Percentiles rank a stretch among this genome's conserved stretches.
These are phyloP conservation scores for Ylistrum balloti DNA, from an alignment of 1,140 invertebrate species.

Conservation along the genomic window DNA sequence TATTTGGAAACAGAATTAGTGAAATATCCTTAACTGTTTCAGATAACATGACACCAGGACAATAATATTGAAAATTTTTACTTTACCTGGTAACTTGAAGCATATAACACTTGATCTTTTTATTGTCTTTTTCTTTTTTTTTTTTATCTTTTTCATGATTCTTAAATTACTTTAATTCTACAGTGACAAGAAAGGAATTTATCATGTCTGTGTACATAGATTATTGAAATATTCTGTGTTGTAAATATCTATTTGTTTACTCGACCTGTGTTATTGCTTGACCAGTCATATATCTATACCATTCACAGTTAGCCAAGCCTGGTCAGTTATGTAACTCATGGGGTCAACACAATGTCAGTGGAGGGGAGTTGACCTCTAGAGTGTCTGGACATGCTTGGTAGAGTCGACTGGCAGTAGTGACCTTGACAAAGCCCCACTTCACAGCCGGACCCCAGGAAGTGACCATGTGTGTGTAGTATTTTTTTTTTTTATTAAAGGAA, in stretches of 20 bases:
- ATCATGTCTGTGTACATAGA: not conserved
- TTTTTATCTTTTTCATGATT: too few species aligned
- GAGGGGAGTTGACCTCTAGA: not conserved
- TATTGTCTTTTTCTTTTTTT: too few species aligned
- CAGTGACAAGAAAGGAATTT: too few species aligned
- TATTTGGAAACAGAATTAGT: too few species aligned
- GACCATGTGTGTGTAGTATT: not conserved
- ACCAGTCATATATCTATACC: not conserved
- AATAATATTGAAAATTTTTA: too few species aligned
- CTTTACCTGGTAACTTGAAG: too few species aligned
- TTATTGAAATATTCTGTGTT: not conserved
- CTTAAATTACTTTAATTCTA: too few species aligned
- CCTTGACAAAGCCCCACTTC: not conserved
- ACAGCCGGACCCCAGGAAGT: not conserved
- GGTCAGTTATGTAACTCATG: not conserved
- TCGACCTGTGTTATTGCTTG: not conserved
- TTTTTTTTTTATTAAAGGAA: not conserved
- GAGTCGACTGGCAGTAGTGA: not conserved
- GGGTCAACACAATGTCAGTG: not conserved
- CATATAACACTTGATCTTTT: too few species aligned
- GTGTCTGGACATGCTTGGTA: not conserved
- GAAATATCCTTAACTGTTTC: too few species aligned
- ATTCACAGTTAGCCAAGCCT: not conserved
- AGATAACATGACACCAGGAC: too few species aligned
- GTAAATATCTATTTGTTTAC: not conserved